Evolutionary conservation across 92 coral and sea anemone species (phyloP), one percentile per base, ranked within the genome.

Genomic region (Plumapathes pennacea): DNA sequence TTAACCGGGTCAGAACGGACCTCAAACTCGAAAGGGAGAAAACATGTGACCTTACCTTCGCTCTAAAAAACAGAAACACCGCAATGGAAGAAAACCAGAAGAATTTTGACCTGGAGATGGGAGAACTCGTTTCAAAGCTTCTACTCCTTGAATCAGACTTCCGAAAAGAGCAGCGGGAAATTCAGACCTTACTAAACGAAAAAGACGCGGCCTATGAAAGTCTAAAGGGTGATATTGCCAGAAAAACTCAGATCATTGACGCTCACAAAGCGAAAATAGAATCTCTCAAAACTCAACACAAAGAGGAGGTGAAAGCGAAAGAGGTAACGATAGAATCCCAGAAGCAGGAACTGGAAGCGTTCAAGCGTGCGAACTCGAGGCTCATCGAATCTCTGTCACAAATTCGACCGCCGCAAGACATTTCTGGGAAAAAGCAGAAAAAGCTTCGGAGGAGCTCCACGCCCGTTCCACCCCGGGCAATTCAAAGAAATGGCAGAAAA

Each of bases 351-450:
- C 59, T 88, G 11, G 96, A 72, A 40, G 50, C 46, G 1, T 71
- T 82, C 9, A 85, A 77, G 17, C 42, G 58, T 61, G 86, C 96
- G 5, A 88, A 88, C 39, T 76, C 56, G 37, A 68, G 63, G 26
- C 59, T 88, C 58, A 20, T 88, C 21, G 96, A 71, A 14, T 86
- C 89, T 2, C 52, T 88, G 37, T 65, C 85, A 11, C 86, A 77
- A 28, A 45, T 77, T 7, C 50, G 83, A 25, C 78, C 72, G 7
- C 18, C 46, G n/a, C 43, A 67, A n/a, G 54, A 52, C 3, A 31
- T 18, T 25, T 14, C 51, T 11, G 5, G 4, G 24, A 56, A 32
- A 30, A 52, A 37, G 10, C 60, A 66, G 23, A 62, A 43, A 1
- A 66, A 43, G 25, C 9, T 30, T 22, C 46, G 73, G 25, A 45